Evolutionary conservation across 1,140 invertebrate genomes (phyloP).

Genomic region (Drosophila pruinosa): DNA sequence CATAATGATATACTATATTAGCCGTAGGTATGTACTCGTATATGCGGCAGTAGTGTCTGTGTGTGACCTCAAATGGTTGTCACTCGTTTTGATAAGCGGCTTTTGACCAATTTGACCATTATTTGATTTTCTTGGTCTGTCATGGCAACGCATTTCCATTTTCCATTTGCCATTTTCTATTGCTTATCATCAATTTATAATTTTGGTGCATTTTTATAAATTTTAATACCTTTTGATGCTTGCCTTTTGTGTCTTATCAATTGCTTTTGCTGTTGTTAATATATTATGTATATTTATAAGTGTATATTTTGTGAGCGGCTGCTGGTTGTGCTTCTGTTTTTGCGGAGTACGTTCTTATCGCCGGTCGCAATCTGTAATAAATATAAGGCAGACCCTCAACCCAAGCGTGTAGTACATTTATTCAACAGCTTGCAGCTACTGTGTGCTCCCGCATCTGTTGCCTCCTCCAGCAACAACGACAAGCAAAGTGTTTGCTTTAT

Average conservation of each 20-base stretch:
- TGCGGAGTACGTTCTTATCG: conserved; percentile 41
- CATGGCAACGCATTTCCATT: conserved; percentile 18
- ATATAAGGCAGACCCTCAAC: conserved; percentile 35
- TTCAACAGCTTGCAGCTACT: conserved; percentile 27
- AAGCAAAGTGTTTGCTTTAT: conserved; percentile 30
- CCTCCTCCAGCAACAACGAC: conserved; percentile 34
- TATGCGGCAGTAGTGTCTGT: no score
- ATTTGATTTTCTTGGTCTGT: not conserved
- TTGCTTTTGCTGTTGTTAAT: conserved; percentile 41
- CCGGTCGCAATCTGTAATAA: conserved; percentile 52
- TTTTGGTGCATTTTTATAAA: conserved; percentile 1
- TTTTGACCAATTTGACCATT: conserved; percentile 27
- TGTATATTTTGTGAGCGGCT: conserved; percentile 10
- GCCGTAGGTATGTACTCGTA: not conserved
- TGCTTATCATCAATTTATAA: conserved; percentile 19
- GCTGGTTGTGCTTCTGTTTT: not conserved
- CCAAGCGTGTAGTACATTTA: conserved; percentile 16
- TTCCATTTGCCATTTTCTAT: not conserved
- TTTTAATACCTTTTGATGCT: conserved; percentile 19
- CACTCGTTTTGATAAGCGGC: conserved; percentile 16
- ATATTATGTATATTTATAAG: conserved; percentile 24
- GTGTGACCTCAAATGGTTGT: not conserved
- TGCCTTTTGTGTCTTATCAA: conserved; percentile 52
- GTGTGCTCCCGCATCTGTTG: not conserved
- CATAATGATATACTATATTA: conserved; percentile 5